Evolutionary conservation across 2,113 vertebrate genomes (phyloP), one percentile per base, ranked within the genome.

Genomic region (Toxotes jaculatrix): DNA sequence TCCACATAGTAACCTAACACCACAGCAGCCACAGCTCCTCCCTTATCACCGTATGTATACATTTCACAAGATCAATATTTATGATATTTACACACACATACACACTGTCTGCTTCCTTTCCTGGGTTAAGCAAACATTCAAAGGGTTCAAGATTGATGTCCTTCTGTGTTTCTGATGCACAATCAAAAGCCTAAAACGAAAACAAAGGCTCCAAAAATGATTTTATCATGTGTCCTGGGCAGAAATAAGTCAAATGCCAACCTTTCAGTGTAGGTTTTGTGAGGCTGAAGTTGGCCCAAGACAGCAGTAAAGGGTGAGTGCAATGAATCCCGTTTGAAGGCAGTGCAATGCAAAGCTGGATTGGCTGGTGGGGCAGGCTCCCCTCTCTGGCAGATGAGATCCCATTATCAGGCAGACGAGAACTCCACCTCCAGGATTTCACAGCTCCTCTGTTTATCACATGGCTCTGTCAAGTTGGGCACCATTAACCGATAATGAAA

Each of bases 401-500:
- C 94, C 95, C 92, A 94, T 95, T 95, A 95, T 95, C 91, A 89
- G 83, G 86, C 82, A 63, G 88, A 95, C 80, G 91, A 93, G 92
- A 94, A 96, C 89, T 97, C 96, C 96, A 97, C 94, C 93, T 95
- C 97, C 96, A 91, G 94, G 91, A 96, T 98, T 98, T 96, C 94
- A 91, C 94, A 93, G 92, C 93, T 93, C 94, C 96, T 93, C 95
- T 96, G 96, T 97, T 97, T 97, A 97, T 97, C 97, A 96, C 96
- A 96, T 94, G 95, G 95, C 94, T 95, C 95, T 96, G 97, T 97
- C 97, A 98, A 95, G 95, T 95, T 94, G 97, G 97, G 96, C 95
- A 95, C 97, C 96, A 97, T 97, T 98, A 98, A 96, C 95, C 95
- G 96, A 97, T 98, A 98, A 98, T 97, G 96, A 98, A 96, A 97